Evolutionary conservation across 2,113 vertebrate species (phyloP).

Genomic region (Actenoides hombroni): DNA sequence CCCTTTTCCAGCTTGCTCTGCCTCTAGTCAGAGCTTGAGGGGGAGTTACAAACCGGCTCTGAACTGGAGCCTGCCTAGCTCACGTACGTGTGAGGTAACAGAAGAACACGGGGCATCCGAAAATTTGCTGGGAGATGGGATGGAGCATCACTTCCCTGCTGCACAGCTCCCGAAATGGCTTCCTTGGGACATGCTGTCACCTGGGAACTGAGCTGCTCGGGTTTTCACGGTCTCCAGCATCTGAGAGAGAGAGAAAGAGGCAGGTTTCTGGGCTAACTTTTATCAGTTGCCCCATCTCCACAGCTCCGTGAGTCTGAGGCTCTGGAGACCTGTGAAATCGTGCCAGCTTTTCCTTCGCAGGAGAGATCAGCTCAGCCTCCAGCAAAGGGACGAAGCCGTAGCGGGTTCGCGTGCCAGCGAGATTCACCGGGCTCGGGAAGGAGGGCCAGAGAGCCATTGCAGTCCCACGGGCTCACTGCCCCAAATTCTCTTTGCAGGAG

Average conservation of each 20-base stretch:
- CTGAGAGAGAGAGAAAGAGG: not conserved
- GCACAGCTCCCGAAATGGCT: not conserved
- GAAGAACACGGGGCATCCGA: not conserved
- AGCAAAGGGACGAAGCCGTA: not conserved
- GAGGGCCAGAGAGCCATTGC: not conserved
- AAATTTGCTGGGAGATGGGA: not conserved
- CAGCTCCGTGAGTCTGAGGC: not conserved
- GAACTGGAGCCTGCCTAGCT: not conserved
- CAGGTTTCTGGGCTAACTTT: not conserved
- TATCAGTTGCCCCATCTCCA: not conserved
- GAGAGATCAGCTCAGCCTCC: not conserved
- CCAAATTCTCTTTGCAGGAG: slow-evolving; percentile 78
- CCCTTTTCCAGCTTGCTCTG: not conserved
- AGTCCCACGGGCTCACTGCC: not conserved
- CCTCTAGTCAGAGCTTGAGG: not conserved
- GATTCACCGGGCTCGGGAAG: not conserved
- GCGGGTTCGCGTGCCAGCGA: not conserved
- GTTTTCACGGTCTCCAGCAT: not conserved
- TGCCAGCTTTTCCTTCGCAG: not conserved
- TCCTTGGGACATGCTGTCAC: not conserved
- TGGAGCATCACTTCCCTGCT: not conserved
- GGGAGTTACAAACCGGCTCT: not conserved
- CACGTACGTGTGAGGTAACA: not conserved
- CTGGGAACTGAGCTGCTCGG: not conserved
- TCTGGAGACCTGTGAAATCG: not conserved